phyloP scores from a whole-genome alignment of 2,113 vertebrate genomes.

The Thunnus thynnus region DNA sequence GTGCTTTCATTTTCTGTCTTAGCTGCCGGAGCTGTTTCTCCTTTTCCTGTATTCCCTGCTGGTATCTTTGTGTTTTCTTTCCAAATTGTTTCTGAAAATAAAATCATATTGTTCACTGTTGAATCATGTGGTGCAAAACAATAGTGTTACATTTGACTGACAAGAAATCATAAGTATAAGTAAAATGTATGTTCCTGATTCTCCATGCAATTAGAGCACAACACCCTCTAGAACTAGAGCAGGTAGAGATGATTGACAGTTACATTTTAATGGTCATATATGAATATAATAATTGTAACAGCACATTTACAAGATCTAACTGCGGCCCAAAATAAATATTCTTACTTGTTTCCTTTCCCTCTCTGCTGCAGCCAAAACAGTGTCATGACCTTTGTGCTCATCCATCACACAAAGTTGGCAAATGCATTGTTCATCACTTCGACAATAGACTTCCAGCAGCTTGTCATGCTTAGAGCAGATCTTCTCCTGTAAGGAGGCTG shows the following conservation, averaged over 20 bases:
- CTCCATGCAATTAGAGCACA: no score
- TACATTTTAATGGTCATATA: no score
- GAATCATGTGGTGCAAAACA: no score
- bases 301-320: no score
- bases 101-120: not conserved
- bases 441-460: conserved; percentile 59
- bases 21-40: conserved; percentile 71
- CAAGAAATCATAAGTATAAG: not conserved
- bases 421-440: conserved; percentile 52
- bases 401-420: conserved; percentile 66
- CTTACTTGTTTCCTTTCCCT: conserved; percentile 51
- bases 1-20: conserved; percentile 54
- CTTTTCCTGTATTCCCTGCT: conserved; percentile 67
- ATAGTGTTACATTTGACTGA: no score
- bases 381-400: conserved; percentile 63
- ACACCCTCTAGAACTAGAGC: no score
- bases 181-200: no score
- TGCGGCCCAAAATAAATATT: not conserved
- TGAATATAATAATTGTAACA: no score
- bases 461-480: conserved; percentile 62
- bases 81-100: conserved; percentile 69
- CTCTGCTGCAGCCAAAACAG: conserved; percentile 48
- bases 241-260: no score
- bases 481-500: conserved; percentile 52
- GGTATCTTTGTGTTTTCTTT: conserved; percentile 65